phyloP scores from a whole-genome alignment of 2,888 invertebrate species.

The Crossocerus cetratus region DNA sequence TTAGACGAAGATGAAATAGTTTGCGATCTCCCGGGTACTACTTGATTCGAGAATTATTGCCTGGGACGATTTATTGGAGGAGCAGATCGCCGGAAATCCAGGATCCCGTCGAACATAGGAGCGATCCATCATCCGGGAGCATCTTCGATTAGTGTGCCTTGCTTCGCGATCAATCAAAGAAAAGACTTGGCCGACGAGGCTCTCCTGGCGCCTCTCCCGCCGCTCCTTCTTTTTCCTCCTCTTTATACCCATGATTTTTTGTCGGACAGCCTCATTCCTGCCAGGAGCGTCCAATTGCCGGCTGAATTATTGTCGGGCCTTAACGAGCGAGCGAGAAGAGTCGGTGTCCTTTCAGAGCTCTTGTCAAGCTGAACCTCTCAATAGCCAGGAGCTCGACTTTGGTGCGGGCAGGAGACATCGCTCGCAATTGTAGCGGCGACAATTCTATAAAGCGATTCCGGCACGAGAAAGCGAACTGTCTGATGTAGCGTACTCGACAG shows the following conservation, averaged over 20 bases:
- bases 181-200: slow-evolving; percentile 7
- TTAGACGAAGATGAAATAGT: background rate
- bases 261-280: background rate
- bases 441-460: no score
- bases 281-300: background rate
- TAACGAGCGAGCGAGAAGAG: background rate
- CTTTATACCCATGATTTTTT: slow-evolving; percentile 10
- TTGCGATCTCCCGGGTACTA: background rate
- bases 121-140: slow-evolving; percentile 51
- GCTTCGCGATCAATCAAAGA: slow-evolving; percentile 52
- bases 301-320: background rate
- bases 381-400: no score
- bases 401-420: no score
- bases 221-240: background rate
- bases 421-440: no score
- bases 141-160: slow-evolving; percentile 42
- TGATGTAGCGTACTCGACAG: slow-evolving; percentile 12
- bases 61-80: slow-evolving; percentile 46
- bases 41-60: slow-evolving; percentile 38
- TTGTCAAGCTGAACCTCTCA: no score
- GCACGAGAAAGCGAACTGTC: no score
- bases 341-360: background rate
- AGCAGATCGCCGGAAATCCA: slow-evolving; percentile 40
- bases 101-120: slow-evolving; percentile 41
- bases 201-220: background rate